These are phyloP conservation scores for Platysteira castanea DNA, from an alignment of 2,113 vertebrate species.

Conservation along the genomic window DNA sequence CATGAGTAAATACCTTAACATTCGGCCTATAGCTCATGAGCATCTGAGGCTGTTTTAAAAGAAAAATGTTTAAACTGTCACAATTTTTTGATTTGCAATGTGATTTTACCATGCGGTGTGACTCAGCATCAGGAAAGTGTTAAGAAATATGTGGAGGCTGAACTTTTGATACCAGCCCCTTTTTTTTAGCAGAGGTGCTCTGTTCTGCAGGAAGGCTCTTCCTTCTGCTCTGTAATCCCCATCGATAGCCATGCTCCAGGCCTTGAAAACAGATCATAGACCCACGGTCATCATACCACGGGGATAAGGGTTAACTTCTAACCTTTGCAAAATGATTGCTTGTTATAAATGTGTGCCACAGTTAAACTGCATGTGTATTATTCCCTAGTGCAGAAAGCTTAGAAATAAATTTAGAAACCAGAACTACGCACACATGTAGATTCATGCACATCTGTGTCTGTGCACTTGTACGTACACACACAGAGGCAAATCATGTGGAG, in stretches of 20 bases:
- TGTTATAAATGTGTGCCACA: not conserved
- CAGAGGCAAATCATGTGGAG: not conserved
- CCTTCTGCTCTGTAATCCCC: not conserved
- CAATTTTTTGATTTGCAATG: not conserved
- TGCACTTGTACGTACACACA: too few species aligned
- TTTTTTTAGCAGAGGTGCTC: not conserved
- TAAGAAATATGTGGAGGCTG: not conserved
- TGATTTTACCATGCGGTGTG: not conserved
- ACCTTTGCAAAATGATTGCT: not conserved
- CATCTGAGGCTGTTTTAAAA: not conserved
- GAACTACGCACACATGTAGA: not conserved
- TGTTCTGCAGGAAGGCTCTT: not conserved
- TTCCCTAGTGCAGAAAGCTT: not conserved
- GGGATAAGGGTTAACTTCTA: not conserved
- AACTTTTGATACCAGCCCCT: not conserved
- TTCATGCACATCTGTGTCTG: not conserved
- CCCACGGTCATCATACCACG: not conserved
- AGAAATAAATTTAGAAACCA: not conserved
- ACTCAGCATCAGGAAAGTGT: not conserved
- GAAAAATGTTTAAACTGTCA: not conserved
- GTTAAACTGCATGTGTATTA: not conserved
- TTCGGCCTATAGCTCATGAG: not conserved
- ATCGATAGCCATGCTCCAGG: accelerated
- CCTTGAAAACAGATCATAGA: not conserved
- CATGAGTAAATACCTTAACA: not conserved